phyloP scores from a whole-genome alignment of 2,888 invertebrate genomes.

The Pseudolycoriella hygida region DNA sequence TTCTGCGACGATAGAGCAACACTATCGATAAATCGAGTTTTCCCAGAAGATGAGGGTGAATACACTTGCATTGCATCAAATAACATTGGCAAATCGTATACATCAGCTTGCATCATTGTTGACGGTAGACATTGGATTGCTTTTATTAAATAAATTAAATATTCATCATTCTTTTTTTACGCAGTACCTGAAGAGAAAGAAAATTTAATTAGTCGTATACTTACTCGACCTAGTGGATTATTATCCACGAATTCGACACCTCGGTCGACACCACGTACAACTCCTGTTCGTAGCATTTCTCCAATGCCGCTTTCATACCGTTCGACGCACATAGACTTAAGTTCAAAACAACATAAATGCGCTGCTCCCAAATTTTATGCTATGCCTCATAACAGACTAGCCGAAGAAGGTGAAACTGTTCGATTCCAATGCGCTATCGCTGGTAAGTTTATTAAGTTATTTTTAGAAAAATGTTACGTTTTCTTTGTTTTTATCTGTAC shows the following conservation, averaged over 20 bases:
- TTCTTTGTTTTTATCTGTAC: too few species aligned
- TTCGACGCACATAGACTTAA: slow-evolving; percentile 22
- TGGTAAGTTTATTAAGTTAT: too few species aligned
- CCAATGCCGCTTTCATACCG: slow-evolving; percentile 30
- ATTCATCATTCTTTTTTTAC: too few species aligned
- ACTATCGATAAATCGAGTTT: slow-evolving; percentile 54
- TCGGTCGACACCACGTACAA: slow-evolving; percentile 50
- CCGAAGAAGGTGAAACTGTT: slow-evolving; percentile 67
- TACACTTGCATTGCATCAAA: slow-evolving; percentile 75
- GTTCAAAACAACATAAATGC: slow-evolving; percentile 16
- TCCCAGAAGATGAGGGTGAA: slow-evolving; percentile 78
- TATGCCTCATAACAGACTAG: slow-evolving; percentile 67
- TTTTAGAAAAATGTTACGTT: too few species aligned
- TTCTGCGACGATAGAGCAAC: slow-evolving; percentile 54
- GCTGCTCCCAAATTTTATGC: slow-evolving; percentile 68
- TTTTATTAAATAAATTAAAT: too few species aligned
- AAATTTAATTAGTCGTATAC: slow-evolving; percentile 47
- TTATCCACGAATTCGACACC: slow-evolving; percentile 44
- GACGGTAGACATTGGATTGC: too few species aligned
- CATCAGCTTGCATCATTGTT: slow-evolving; percentile 69
- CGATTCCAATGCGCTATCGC: slow-evolving; percentile 65
- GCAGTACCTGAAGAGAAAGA: slow-evolving; percentile 72
- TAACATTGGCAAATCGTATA: slow-evolving; percentile 61
- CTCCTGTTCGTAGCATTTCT: slow-evolving; percentile 51
- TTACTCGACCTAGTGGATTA: slow-evolving; percentile 48